Conservation (phyloP, 2,797 vertebrate genomes). For the Anisognathus igniventris region DNA sequence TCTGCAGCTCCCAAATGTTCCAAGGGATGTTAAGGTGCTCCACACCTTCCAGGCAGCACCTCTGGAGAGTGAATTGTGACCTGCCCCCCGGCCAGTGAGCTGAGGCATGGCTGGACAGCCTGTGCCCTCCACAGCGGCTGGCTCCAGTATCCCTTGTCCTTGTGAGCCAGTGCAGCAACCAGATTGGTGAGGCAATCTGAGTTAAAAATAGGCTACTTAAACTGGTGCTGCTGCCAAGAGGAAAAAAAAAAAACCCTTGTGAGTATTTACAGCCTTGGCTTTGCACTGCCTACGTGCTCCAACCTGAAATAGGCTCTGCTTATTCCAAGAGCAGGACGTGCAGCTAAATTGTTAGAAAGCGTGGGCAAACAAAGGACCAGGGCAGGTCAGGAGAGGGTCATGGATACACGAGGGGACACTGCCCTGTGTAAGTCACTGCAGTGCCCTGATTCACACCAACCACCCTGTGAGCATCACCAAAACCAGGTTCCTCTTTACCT, state of each 20-base stretch:
- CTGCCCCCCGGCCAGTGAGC: rapidly evolving
- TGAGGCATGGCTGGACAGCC: neutral
- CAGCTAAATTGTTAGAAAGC: neutral
- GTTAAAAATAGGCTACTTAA: slow-evolving; percentile 65
- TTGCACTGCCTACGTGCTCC: slow-evolving; percentile 47
- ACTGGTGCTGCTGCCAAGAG: slow-evolving; percentile 25
- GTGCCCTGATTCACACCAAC: neutral
- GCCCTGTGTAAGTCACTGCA: neutral
- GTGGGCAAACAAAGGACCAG: neutral
- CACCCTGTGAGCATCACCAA: neutral
- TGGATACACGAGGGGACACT: rapidly evolving
- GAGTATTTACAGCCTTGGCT: slow-evolving; percentile 37
- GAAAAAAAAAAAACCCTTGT: rapidly evolving
- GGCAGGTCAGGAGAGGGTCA: neutral
- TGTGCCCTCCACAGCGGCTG: neutral
- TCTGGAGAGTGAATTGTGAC: rapidly evolving
- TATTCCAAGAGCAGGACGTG: neutral
- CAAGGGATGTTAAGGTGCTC: neutral
- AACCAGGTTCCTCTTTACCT: rapidly evolving
- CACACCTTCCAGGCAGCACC: neutral
- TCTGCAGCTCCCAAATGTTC: neutral
- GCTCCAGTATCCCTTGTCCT: neutral
- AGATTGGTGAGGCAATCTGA: neutral
- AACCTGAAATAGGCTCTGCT: slow-evolving; percentile 43
- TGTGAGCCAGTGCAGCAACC: neutral